Evolutionary conservation across 2,113 vertebrate species (phyloP).

Genomic region (Ceyx melanurus): DNA sequence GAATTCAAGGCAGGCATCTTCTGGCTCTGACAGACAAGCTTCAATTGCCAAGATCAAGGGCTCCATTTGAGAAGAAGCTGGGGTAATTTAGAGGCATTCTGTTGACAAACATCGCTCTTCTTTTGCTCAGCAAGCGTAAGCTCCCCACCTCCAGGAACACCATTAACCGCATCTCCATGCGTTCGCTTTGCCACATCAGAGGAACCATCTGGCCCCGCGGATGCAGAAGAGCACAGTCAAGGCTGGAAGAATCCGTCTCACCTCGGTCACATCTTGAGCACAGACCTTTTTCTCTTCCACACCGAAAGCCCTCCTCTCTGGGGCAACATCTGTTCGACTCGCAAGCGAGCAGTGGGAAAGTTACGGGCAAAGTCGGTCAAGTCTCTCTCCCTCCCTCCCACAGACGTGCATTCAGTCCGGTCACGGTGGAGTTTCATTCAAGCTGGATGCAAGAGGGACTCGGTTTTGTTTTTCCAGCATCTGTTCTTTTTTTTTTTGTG

Average conservation of each 20-base stretch:
- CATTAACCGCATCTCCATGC: neutral
- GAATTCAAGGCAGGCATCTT: neutral
- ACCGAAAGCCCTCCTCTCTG: neutral
- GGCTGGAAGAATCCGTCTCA: neutral
- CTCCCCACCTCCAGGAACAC: neutral
- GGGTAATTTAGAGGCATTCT: neutral
- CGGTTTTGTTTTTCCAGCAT: neutral
- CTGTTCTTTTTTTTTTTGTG: neutral
- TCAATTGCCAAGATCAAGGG: neutral
- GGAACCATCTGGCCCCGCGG: neutral
- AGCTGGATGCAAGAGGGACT: neutral
- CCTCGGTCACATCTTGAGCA: conserved; percentile 45
- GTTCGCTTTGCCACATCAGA: neutral
- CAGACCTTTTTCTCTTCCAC: conserved; percentile 3
- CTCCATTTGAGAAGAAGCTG: neutral
- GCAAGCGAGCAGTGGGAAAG: conserved; percentile 42
- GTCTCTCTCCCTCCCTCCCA: neutral
- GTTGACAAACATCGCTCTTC: neutral
- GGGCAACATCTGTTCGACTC: conserved; percentile 46
- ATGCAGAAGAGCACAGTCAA: neutral
- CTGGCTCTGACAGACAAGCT: neutral
- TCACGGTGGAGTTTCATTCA: conserved; percentile 23
- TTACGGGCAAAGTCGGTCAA: conserved; percentile 38
- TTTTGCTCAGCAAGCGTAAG: neutral
- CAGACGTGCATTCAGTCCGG: conserved; percentile 13